Evolutionary conservation across 2,797 vertebrate genomes (phyloP).

Genomic region (Pempheris klunzingeri): DNA sequence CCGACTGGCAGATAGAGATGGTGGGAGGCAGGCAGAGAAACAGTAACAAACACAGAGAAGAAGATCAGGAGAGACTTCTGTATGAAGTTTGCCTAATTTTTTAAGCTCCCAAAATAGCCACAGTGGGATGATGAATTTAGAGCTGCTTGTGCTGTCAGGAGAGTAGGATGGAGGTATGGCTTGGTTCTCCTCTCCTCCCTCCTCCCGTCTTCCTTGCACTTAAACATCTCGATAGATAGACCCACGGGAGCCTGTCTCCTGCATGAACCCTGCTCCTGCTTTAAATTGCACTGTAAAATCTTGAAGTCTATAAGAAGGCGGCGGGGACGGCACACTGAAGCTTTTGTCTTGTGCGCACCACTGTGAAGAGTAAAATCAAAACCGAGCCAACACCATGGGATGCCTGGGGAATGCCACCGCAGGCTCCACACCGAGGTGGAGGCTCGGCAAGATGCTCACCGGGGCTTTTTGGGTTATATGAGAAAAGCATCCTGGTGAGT

Average conservation of each 20-base stretch:
- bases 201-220: constrained; percentile 23
- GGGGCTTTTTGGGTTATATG: constrained; percentile 62
- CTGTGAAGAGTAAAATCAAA: constrained; percentile 68
- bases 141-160: constrained; percentile 62
- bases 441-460: constrained; percentile 62
- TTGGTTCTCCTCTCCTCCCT: constrained; percentile 39
- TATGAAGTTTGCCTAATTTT: constrained; percentile 66
- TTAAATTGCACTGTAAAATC: constrained; percentile 62
- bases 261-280: constrained; percentile 60
- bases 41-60: constrained; percentile 40
- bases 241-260: constrained; percentile 50
- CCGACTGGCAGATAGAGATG: constrained; percentile 62
- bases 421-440: constrained; percentile 60
- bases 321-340: constrained; percentile 38
- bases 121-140: constrained; percentile 69
- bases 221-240: constrained; percentile 56
- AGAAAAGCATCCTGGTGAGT: constrained; percentile 58
- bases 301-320: constrained; percentile 49
- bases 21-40: constrained; percentile 39
- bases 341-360: constrained; percentile 64
- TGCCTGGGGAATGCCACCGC: constrained; percentile 65
- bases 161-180: constrained; percentile 60
- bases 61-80: constrained; percentile 53
- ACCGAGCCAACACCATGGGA: constrained; percentile 59
- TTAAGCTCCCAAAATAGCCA: constrained; percentile 74